Percentiles rank a stretch among this genome's conserved stretches.
Evolutionary conservation across 1,140 invertebrate genomes (phyloP).

Genomic region (Dinoponera quadriceps): DNA sequence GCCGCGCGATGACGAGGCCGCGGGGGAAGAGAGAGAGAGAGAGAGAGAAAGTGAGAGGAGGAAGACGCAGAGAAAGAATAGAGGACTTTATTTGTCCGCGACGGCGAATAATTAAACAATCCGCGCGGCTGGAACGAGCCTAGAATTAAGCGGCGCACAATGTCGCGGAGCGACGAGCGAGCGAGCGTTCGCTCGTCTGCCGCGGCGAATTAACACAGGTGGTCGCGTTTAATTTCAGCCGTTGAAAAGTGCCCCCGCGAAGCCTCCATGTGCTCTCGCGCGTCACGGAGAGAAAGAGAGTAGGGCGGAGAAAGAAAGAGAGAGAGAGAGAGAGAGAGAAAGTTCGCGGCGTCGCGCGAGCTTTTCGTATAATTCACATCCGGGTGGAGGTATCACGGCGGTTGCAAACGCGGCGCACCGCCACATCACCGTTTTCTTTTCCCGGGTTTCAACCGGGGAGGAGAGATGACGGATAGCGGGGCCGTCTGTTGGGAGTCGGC

Average conservation of each 20-base stretch:
- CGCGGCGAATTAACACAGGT: conserved; percentile 31
- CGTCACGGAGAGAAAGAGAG: too few species aligned
- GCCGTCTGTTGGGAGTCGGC: conserved; percentile 79
- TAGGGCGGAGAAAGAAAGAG: too few species aligned
- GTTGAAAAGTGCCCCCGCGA: conserved; percentile 33
- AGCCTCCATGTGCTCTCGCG: too few species aligned
- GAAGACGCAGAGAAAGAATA: background rate
- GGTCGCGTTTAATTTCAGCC: conserved; percentile 44
- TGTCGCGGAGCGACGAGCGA: background rate
- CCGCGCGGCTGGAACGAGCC: conserved; percentile 3
- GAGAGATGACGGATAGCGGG: conserved; percentile 76
- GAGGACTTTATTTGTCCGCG: conserved; percentile 45
- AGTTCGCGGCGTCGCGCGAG: conserved; percentile 43
- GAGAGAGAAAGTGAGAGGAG: too few species aligned
- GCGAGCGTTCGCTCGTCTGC: too few species aligned
- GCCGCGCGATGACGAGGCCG: conserved; percentile 22
- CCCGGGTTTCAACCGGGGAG: conserved; percentile 62
- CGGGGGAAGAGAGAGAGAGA: too few species aligned
- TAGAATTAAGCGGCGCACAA: conserved; percentile 25
- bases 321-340: conserved; percentile 23
- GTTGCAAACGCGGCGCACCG: conserved; percentile 27
- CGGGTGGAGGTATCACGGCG: conserved; percentile 31
- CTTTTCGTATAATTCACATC: conserved; percentile 68
- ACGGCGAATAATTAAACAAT: conserved; percentile 55
- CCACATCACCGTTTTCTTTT: conserved; percentile 43